Percentiles rank a stretch among this genome's conserved stretches.
phyloP scores from a whole-genome alignment of 64 coral and sea anemone genomes.

The Anthopleura sola region DNA sequence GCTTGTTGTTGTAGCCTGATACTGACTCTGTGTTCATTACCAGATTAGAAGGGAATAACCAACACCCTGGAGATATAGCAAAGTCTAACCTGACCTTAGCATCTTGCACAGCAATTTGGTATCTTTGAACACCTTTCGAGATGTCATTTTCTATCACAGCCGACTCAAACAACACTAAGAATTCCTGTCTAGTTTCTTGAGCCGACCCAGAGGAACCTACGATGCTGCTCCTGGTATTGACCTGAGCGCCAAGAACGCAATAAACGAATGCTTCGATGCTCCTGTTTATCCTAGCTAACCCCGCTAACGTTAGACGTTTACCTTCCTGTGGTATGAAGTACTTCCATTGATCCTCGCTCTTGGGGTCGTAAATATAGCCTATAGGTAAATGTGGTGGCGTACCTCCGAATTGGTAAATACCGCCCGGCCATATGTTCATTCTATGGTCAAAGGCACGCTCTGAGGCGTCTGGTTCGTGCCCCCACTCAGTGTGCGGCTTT shows the following conservation, averaged over 20 bases:
- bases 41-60: conserved; percentile 37
- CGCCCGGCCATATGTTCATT: too few relatives aligned
- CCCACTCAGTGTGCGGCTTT: too few relatives aligned
- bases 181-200: neutral
- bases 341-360: too few relatives aligned
- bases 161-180: neutral
- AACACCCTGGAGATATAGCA: too few relatives aligned
- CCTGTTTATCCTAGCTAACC: conserved; percentile 21
- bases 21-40: conserved; percentile 33
- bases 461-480: too few relatives aligned
- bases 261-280: conserved; percentile 33
- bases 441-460: too few relatives aligned
- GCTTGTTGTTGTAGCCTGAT: conserved; percentile 48
- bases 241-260: conserved; percentile 25
- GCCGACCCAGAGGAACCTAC: neutral
- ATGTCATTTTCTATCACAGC: conserved; percentile 7
- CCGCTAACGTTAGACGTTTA: neutral
- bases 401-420: too few relatives aligned
- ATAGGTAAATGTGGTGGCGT: too few relatives aligned
- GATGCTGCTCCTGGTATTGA: neutral
- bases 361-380: too few relatives aligned
- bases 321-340: neutral
- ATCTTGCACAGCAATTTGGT: conserved; percentile 32
- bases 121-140: conserved; percentile 23
- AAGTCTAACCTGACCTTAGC: conserved; percentile 27